phyloP scores from a whole-genome alignment of 2,888 invertebrate species.

The Orthosia gothica region DNA sequence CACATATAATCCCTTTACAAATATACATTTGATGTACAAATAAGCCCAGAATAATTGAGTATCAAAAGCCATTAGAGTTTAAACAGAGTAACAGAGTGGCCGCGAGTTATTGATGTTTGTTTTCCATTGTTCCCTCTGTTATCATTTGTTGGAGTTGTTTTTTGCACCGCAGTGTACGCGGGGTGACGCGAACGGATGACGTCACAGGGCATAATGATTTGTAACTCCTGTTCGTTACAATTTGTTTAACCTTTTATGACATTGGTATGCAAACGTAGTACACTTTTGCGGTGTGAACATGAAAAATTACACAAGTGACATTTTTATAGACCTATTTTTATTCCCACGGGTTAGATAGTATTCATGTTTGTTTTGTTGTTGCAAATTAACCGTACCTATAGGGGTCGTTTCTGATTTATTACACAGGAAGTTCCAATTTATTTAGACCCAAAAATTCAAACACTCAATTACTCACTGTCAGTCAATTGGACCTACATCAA shows the following conservation, averaged over 20 bases:
- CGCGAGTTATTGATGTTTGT: conserved; percentile 67
- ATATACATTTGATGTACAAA: conserved; percentile 43
- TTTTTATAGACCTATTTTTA: conserved; percentile 46
- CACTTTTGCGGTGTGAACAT: conserved; percentile 39
- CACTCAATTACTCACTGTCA: conserved; percentile 17
- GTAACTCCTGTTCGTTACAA: conserved; percentile 56
- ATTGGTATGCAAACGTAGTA: conserved; percentile 46
- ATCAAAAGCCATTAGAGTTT: conserved; percentile 68
- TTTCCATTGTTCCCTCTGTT: conserved; percentile 65
- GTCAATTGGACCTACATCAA: conserved; percentile 27
- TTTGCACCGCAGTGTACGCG: conserved; percentile 53
- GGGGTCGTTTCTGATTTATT: conserved; percentile 27
- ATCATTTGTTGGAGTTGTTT: conserved; percentile 58
- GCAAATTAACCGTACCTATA: conserved; percentile 10
- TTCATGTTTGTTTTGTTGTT: conserved; percentile 16
- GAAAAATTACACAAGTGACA: conserved; percentile 53
- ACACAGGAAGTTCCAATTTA: conserved; percentile 23
- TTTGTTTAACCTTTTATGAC: conserved; percentile 55
- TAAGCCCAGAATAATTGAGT: conserved; percentile 66
- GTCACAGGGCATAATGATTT: conserved; percentile 62
- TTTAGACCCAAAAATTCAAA: conserved; percentile 23
- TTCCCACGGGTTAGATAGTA: conserved; percentile 23
- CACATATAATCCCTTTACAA: conserved; percentile 31
- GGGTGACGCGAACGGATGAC: conserved; percentile 53
- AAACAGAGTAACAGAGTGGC: conserved; percentile 59